Evolutionary conservation across 1,140 invertebrate genomes (phyloP), one percentile per base, ranked within the genome.

Genomic region (Sitophilus oryzae): DNA sequence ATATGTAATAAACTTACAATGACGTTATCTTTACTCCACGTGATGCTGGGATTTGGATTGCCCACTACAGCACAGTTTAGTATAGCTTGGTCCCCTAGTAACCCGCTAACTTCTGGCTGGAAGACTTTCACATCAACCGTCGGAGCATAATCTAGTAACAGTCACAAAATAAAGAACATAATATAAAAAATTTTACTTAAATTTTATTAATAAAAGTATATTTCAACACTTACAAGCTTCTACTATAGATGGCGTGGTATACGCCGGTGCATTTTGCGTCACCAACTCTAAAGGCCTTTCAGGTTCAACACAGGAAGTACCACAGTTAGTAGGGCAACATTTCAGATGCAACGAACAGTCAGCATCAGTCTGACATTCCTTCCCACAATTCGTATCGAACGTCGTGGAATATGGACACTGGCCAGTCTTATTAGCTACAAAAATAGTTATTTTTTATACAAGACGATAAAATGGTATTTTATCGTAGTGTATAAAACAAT

Each of bases 281-380:
- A 66, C 56, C 4, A 70, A 49, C 46, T 67, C 57, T 21, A 58
- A 64, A 2, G 71, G 64, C n/a, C 61, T 44, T 16, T 71, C 71
- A 9, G 88, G 86, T 56, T 72, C 75, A 0, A 87, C 67, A 66
- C 91, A 93, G 4, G 82, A 75, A 15, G 76, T 76, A 5, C 84
- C 84, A 65, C 91, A 93, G 30, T 85, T 88, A 61, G 81, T 85
- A 44, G 73, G 73, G 67, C 91, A 95, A 72, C 91, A 94, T 70
- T 94, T 94, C 60, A 79, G 76, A 5, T 82, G 79, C 19, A 78
- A 80, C 3, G 77, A 66, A 71, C 91, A 95, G 61, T 93, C 88
- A 0, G 87, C 85, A 70, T 95, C 91, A n/a, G 79, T 81, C 42
- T 77, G 72, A 68, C 91, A 94, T 66, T 89, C 83, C 11, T 75